Evolutionary conservation across 1,140 invertebrate species (phyloP).

Genomic region (Caenorhabditis tropicalis): DNA sequence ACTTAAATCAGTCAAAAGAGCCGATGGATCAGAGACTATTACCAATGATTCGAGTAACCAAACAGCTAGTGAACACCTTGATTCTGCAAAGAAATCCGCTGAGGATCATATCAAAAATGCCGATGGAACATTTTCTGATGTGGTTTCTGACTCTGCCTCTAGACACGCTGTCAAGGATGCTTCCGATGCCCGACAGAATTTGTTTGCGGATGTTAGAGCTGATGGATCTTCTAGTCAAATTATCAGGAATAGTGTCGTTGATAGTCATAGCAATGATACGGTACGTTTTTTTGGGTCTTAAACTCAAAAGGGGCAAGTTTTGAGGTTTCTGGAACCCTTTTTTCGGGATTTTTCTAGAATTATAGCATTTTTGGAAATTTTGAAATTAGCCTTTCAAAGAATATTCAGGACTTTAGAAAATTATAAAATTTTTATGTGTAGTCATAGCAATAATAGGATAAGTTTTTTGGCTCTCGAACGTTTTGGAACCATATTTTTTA

Average conservation of each 20-base stretch:
- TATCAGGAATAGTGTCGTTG: neutral
- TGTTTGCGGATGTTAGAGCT: neutral
- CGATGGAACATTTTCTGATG: neutral
- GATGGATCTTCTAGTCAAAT: neutral
- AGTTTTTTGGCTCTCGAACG: too few relatives aligned
- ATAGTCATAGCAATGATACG: neutral
- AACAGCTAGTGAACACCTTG: neutral
- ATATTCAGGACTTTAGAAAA: too few relatives aligned
- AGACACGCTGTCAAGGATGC: neutral
- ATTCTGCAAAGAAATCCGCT: neutral
- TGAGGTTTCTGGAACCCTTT: too few relatives aligned
- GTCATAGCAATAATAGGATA: too few relatives aligned
- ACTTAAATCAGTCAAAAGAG: neutral
- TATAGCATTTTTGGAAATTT: too few relatives aligned
- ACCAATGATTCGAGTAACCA: slow-evolving; percentile 9
- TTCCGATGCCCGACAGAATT: neutral
- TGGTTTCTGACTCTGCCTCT: neutral
- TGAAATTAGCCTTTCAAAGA: too few relatives aligned
- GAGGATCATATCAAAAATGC: neutral
- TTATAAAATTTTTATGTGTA: too few relatives aligned
- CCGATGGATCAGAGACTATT: neutral
- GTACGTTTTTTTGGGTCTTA: neutral
- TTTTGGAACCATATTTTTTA: too few relatives aligned
- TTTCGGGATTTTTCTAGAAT: too few relatives aligned
- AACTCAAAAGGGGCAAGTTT: too few relatives aligned